These are phyloP conservation scores for Thyatira batis DNA, from an alignment of 2,888 invertebrate genomes.

Conservation along the genomic window DNA sequence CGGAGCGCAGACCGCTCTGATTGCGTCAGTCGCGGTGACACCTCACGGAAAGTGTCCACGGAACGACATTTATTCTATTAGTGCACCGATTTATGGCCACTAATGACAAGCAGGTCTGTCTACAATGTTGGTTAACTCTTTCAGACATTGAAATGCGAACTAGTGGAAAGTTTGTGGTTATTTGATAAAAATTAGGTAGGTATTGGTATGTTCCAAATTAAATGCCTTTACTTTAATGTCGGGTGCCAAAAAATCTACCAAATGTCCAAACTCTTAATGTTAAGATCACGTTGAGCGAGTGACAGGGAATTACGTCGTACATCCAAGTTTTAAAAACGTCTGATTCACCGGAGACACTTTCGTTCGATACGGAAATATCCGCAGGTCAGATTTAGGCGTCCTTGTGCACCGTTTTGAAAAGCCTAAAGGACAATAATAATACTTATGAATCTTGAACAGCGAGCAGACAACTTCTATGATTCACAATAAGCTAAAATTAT, in stretches of 20 bases:
- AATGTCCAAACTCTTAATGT: slow-evolving; percentile 65
- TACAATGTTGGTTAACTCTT: slow-evolving; percentile 44
- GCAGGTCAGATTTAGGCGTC: slow-evolving; percentile 71
- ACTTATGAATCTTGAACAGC: slow-evolving; percentile 43
- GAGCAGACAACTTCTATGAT: slow-evolving; percentile 52
- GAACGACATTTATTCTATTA: slow-evolving; percentile 63
- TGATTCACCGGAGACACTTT: slow-evolving; percentile 75
- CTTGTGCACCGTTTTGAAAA: slow-evolving; percentile 71
- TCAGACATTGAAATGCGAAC: slow-evolving; percentile 44
- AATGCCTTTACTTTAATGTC: slow-evolving; percentile 39
- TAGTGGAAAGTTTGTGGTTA: slow-evolving; percentile 16
- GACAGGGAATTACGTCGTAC: slow-evolving; percentile 69
- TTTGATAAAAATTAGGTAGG: slow-evolving; percentile 13
- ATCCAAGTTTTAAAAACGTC: slow-evolving; percentile 60
- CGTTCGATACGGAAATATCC: slow-evolving; percentile 76
- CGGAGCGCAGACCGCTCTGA: slow-evolving; percentile 57
- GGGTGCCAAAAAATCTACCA: slow-evolving; percentile 60
- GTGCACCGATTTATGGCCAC: slow-evolving; percentile 55
- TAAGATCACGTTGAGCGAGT: slow-evolving; percentile 55
- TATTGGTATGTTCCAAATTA: slow-evolving; percentile 39
- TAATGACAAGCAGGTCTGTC: slow-evolving; percentile 50
- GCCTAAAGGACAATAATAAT: slow-evolving; percentile 73
- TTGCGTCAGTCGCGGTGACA: slow-evolving; percentile 67
- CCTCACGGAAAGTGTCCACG: slow-evolving; percentile 57
- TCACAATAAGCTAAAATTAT: slow-evolving; percentile 41